phyloP scores from a whole-genome alignment of 1,140 invertebrate species.

The Hirudo medicinalis region DNA sequence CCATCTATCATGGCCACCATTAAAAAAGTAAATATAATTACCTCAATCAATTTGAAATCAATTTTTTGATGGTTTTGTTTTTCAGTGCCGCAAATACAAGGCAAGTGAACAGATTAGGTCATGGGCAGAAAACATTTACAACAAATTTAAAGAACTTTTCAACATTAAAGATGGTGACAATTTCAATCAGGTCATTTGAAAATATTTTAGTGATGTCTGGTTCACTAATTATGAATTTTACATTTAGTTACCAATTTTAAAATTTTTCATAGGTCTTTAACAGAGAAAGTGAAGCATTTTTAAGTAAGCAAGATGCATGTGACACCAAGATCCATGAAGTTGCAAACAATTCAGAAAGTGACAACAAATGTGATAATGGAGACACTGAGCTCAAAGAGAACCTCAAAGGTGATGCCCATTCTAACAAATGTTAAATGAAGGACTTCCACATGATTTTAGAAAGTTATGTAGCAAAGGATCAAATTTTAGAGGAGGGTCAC shows the following conservation, averaged over 20 bases:
- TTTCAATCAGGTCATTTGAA: constrained; percentile 25
- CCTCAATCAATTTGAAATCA: neutral
- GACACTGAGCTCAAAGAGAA: neutral
- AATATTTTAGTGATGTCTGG: neutral
- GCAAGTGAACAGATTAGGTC: constrained; percentile 33
- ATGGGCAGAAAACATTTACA: constrained; percentile 38
- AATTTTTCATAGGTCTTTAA: neutral
- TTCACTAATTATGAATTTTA: neutral
- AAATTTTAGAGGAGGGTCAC: too few relatives aligned
- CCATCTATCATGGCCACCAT: constrained; percentile 61
- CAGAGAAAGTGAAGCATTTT: neutral
- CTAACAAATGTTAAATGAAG: too few relatives aligned
- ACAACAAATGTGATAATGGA: neutral
- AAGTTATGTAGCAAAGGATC: too few relatives aligned
- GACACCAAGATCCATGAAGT: neutral
- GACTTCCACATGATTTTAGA: too few relatives aligned
- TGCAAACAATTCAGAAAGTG: neutral
- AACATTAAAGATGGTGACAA: constrained; percentile 32
- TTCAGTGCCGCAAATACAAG: constrained; percentile 38
- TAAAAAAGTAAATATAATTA: constrained; percentile 36
- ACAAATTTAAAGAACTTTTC: constrained; percentile 38
- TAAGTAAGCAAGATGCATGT: neutral
- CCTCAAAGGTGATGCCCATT: neutral
- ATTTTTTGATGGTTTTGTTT: neutral
- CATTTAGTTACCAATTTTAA: neutral